Percentiles rank a stretch among this genome's conserved stretches.
phyloP scores from a whole-genome alignment of 2,888 invertebrate species.

The Aphidius colemani region DNA sequence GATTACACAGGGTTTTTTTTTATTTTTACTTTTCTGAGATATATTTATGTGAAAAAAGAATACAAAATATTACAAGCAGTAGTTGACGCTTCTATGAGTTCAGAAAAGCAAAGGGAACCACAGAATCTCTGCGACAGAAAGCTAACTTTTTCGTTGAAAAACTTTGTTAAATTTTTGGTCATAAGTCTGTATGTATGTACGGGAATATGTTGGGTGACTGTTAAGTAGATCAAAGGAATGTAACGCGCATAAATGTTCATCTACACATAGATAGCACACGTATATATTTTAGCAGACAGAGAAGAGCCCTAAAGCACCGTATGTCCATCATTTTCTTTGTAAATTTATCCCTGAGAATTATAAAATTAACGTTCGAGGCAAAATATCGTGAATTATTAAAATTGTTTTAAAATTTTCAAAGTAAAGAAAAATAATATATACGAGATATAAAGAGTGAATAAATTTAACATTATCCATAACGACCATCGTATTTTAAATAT shows the following conservation, averaged over 20 bases:
- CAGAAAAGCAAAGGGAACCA: slow-evolving; percentile 47
- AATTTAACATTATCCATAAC: neutral
- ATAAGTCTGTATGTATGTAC: slow-evolving; percentile 42
- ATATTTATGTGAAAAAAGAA: slow-evolving; percentile 16
- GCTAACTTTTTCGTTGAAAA: slow-evolving; percentile 39
- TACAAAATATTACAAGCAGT: slow-evolving; percentile 29
- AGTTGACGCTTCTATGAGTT: slow-evolving; percentile 12
- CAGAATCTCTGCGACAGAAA: slow-evolving; percentile 48
- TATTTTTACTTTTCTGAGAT: too few species aligned
- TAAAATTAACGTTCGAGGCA: slow-evolving; percentile 18
- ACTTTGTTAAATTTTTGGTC: slow-evolving; percentile 59
- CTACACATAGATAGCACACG: slow-evolving; percentile 21
- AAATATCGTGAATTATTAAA: neutral
- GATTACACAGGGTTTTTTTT: too few species aligned
- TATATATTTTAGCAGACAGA: slow-evolving; percentile 8
- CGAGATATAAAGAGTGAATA: neutral
- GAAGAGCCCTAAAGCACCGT: slow-evolving; percentile 17
- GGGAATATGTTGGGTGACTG: slow-evolving; percentile 34
- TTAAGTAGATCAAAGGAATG: slow-evolving; percentile 55
- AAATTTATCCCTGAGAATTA: slow-evolving; percentile 18
- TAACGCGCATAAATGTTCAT: slow-evolving; percentile 26
- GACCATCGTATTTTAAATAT: too few species aligned
- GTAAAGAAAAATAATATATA: neutral
- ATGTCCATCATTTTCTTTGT: slow-evolving; percentile 28
- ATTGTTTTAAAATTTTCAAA: too few species aligned